Conservation (phyloP, 2,797 vertebrate species). For the Phaenicophaeus curvirostris region DNA sequence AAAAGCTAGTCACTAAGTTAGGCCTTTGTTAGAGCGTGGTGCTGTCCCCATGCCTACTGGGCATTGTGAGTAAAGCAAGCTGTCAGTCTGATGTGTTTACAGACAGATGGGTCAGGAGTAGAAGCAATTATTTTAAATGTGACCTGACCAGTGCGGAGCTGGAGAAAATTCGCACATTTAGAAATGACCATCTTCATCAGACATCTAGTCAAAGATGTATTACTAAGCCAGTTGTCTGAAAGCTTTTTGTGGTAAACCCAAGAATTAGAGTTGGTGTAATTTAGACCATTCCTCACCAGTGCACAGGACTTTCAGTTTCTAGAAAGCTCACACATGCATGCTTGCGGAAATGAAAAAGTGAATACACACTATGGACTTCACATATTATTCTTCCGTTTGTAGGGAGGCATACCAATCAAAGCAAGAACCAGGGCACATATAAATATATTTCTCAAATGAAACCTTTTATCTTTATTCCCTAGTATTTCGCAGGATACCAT, state of each 20-base stretch:
- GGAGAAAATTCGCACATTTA: conserved; percentile 28
- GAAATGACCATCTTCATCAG: conserved; percentile 42
- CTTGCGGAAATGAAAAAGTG: neutral
- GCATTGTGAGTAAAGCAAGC: neutral
- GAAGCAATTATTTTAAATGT: conserved; percentile 33
- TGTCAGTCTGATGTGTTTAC: conserved; percentile 11
- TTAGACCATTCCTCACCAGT: neutral
- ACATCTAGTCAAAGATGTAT: neutral
- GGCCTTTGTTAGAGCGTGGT: neutral
- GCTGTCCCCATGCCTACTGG: neutral
- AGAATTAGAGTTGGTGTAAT: neutral
- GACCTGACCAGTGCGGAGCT: neutral
- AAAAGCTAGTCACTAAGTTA: neutral
- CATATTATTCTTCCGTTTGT: neutral
- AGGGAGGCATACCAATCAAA: neutral
- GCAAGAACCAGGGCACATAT: neutral
- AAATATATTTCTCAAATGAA: neutral
- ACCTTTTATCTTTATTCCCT: neutral
- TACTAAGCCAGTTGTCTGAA: neutral
- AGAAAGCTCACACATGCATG: neutral
- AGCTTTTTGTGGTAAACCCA: neutral
- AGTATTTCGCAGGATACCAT: neutral
- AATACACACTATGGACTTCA: neutral
- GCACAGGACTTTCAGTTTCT: neutral
- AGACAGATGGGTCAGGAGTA: conserved; percentile 9